Evolutionary conservation across 2,113 vertebrate genomes (phyloP), one percentile per base, ranked within the genome.

Genomic region (Neolamprologus modestus): DNA sequence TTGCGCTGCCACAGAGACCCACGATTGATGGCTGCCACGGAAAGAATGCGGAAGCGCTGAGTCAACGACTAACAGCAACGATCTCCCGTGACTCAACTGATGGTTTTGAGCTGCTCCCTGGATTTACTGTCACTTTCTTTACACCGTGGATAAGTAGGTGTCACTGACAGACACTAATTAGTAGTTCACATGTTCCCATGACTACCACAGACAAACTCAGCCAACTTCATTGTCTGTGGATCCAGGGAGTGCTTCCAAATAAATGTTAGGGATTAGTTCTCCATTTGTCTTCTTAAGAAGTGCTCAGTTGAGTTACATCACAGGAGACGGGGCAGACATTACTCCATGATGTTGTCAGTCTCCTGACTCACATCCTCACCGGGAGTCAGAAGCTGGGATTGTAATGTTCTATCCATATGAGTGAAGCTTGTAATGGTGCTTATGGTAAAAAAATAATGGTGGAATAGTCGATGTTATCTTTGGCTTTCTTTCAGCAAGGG

Each of bases 401-500:
- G 84, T 31, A 66, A 7, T 71, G 8, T 4, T 82, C 33, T 5
- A n/a, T 52, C 19, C 76, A 7, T 28, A 63, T 71, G 11, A n/a
- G 40, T 26, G 17, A 45, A 76, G 68, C 40, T 16, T 55, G n/a
- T 42, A 2, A 24, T 59, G 3, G 6, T 21, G 26, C 68, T 71
- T 79, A 82, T 37, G 7, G 7, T 31, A 1, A 52, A 61, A 90
- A 78, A 7, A 55, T 10, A 31, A 11, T 35, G 59, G 9, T 73
- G 85, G 61, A 89, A 86, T 87, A 81, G 91, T 85, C 40, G 42
- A 16, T 47, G 57, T 82, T 76, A 68, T 88, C 66, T 52, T 84
- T 87, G 82, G 66, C 73, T 84, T 83, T 52, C 21, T 16, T 81
- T 37, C 16, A 53, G 61, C 45, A 21, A 42, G 86, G 91, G 92